Percentiles rank a stretch among this genome's conserved stretches.
phyloP scores from a whole-genome alignment of 2,797 vertebrate genomes.

The Phoxinus dragarum region DNA sequence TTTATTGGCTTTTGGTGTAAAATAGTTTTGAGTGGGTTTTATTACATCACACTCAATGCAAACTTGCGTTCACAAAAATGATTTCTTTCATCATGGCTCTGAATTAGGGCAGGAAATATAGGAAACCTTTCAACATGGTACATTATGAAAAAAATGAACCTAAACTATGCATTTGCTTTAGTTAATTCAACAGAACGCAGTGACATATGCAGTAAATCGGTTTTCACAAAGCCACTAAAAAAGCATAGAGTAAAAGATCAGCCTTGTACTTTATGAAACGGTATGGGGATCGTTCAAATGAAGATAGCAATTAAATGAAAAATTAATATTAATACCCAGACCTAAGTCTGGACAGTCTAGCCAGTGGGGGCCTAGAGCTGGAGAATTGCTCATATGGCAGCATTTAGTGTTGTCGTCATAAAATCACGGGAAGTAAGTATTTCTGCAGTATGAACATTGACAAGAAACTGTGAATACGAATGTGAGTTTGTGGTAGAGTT shows the following conservation, averaged over 20 bases:
- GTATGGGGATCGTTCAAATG: not conserved
- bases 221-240: not conserved
- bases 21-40: not conserved
- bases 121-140: not conserved
- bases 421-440: not conserved
- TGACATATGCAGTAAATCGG: not conserved
- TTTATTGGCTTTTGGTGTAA: conserved; percentile 2
- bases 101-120: not conserved
- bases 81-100: not conserved
- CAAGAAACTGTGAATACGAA: not conserved
- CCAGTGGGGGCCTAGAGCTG: not conserved
- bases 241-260: not conserved
- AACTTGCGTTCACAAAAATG: not conserved
- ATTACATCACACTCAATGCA: not conserved
- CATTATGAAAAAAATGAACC: not conserved
- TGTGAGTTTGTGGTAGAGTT: not conserved
- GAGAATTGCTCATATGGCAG: not conserved
- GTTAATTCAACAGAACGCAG: not conserved
- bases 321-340: not conserved
- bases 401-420: not conserved
- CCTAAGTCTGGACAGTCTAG: not conserved
- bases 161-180: not conserved
- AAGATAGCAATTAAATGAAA: not conserved
- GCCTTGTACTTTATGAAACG: not conserved
- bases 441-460: not conserved